Percentiles rank a stretch among this genome's conserved stretches.
Conservation (phyloP, 2,113 vertebrate species). For the Pristiophorus japonicus region DNA sequence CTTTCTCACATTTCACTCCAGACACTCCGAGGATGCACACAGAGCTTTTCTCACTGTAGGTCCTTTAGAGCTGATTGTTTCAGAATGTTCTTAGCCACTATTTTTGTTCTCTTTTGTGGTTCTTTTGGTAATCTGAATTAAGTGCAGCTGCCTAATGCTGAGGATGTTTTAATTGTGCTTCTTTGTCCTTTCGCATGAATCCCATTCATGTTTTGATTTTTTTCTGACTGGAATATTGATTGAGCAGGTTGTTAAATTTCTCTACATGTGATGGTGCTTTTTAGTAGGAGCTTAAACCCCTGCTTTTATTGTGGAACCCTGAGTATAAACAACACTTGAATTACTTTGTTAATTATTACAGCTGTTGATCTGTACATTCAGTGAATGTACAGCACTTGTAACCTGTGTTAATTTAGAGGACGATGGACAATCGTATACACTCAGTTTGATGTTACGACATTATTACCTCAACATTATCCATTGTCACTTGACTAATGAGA, state of each 20-base stretch:
- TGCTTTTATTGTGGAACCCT: background rate
- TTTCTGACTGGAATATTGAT: background rate
- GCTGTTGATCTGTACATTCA: background rate
- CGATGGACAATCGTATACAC: background rate
- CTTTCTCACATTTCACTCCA: too few relatives aligned
- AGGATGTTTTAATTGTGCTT: background rate
- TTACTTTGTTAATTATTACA: background rate
- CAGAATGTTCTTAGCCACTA: background rate
- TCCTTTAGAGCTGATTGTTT: background rate
- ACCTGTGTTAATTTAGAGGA: background rate
- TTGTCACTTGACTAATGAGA: background rate
- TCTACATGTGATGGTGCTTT: background rate
- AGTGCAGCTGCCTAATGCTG: background rate
- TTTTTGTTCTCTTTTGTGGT: background rate
- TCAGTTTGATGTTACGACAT: background rate
- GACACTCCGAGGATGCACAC: background rate
- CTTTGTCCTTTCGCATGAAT: background rate
- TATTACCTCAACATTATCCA: background rate
- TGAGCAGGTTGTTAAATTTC: background rate
- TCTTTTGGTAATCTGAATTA: background rate
- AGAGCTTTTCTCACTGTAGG: background rate
- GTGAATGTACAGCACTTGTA: conserved; percentile 18
- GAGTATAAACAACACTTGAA: conserved; percentile 10
- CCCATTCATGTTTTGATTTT: background rate
- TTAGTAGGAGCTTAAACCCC: background rate